These are phyloP conservation scores for Scelioninae gen. 2 DNA, from an alignment of 2,888 invertebrate species.

Conservation along the genomic window DNA sequence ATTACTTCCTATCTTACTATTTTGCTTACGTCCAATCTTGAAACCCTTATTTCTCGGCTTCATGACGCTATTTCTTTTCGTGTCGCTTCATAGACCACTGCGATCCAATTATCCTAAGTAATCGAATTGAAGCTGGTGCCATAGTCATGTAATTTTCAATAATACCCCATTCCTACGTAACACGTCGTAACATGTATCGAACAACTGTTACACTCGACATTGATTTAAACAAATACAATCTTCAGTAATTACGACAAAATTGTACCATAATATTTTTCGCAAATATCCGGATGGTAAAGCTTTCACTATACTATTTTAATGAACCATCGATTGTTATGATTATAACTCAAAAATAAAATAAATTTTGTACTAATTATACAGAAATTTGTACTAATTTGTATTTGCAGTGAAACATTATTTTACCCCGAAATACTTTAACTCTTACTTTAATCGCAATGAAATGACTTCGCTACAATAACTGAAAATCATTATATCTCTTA, in stretches of 20 bases:
- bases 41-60: too few species aligned
- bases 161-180: conserved; percentile 49
- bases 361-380: too few species aligned
- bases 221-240: conserved; percentile 18
- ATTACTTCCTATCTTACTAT: too few species aligned
- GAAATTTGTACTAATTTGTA: too few species aligned
- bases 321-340: neutral
- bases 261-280: neutral
- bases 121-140: conserved; percentile 62
- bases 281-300: too few species aligned
- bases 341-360: neutral
- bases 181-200: conserved; percentile 37
- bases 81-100: conserved; percentile 23
- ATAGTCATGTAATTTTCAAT: conserved; percentile 63
- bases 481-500: too few species aligned
- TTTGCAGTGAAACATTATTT: too few species aligned
- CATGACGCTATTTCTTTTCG: too few species aligned
- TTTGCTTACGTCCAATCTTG: too few species aligned
- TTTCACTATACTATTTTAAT: neutral
- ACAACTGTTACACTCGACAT: conserved; percentile 41
- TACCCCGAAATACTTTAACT: too few species aligned
- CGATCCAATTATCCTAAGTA: conserved; percentile 66
- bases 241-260: neutral
- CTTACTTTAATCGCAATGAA: too few species aligned
- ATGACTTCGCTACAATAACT: too few species aligned